Percentiles rank a stretch among this genome's conserved stretches.
phyloP scores from a whole-genome alignment of 2,797 vertebrate genomes.

The Valencia hispanica region DNA sequence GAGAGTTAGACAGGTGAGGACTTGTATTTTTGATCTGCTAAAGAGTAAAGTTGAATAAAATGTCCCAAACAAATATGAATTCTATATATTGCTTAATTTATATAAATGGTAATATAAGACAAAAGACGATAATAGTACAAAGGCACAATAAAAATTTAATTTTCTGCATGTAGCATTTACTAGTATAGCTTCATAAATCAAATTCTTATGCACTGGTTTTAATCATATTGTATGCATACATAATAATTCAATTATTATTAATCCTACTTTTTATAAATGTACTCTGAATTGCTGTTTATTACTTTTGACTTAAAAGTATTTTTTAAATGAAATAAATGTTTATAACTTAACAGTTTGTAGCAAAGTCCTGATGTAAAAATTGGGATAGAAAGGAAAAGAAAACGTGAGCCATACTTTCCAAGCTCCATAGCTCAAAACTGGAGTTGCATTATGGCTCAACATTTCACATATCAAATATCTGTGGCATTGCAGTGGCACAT shows the following conservation, averaged over 20 bases:
- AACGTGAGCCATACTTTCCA: not conserved
- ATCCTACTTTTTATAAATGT: not conserved
- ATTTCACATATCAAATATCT: not conserved
- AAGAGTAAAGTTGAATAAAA: not conserved
- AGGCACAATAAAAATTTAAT: not conserved
- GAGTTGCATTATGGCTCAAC: not conserved
- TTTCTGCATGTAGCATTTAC: no score
- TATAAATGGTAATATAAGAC: not conserved
- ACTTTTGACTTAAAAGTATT: no score
- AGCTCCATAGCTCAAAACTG: not conserved
- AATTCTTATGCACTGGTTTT: not conserved
- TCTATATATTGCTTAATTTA: not conserved
- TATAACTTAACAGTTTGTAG: not conserved
- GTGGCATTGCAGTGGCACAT: not conserved
- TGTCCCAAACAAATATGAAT: not conserved
- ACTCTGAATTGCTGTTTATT: no score
- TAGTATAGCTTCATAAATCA: not conserved
- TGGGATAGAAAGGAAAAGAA: not conserved
- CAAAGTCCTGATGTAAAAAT: not conserved
- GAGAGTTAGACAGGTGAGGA: constrained; percentile 89
- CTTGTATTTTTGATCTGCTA: not conserved
- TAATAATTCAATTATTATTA: not conserved
- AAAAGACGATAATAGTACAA: not conserved
- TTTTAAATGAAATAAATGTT: not conserved
- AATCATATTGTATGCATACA: not conserved